Evolutionary conservation across 2,888 invertebrate species (phyloP), one percentile per base, ranked within the genome.

Genomic region (Trypoxylon attenuatum): DNA sequence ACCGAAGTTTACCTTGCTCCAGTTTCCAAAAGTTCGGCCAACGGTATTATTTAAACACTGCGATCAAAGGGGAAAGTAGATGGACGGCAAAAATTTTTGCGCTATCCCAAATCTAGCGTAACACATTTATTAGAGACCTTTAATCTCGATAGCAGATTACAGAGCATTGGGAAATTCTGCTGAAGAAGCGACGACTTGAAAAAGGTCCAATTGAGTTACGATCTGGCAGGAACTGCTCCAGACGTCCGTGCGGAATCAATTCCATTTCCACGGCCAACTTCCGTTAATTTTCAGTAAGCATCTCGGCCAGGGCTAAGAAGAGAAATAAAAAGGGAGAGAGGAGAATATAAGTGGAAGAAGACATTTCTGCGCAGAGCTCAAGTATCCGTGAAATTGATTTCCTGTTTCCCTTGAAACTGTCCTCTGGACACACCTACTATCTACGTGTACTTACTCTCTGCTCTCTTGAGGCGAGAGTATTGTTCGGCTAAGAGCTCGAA

Each of bases 371-470:
- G 38, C 46, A 25, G 38, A 41, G 61, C 50, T 60, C 60, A 74
- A 66, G 50, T 59, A 49, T 57, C 57, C 56, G 23, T 61, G 33
- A 47, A 73, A 78, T 74, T 62, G 72, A 72, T 76, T 76, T 72
- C 67, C 69, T 60, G 70, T 74, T 74, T 70, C 62, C 69, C 69
- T 62, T 62, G 43, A 68, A 47, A 49, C 45, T n/a, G n/a, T 43
- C 50, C 45, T 41, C 41, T 41, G 16, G 15, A 16, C 16, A 10
- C 19, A 15, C 41, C 16, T 16, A 13, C 13, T 5, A 16, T 19
- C 15, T 41, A 41, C 41, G 41, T 41, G 41, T 16, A 13, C 33
- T 25, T 8, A 4, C 5, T 25, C 25, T 25, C 29, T 29, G 10
- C 33, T 6, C n/a, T n/a, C n/a, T n/a, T n/a, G n/a, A n/a, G n/a